phyloP scores from a whole-genome alignment of 2,113 vertebrate species.

The Mormyrus lacerda region DNA sequence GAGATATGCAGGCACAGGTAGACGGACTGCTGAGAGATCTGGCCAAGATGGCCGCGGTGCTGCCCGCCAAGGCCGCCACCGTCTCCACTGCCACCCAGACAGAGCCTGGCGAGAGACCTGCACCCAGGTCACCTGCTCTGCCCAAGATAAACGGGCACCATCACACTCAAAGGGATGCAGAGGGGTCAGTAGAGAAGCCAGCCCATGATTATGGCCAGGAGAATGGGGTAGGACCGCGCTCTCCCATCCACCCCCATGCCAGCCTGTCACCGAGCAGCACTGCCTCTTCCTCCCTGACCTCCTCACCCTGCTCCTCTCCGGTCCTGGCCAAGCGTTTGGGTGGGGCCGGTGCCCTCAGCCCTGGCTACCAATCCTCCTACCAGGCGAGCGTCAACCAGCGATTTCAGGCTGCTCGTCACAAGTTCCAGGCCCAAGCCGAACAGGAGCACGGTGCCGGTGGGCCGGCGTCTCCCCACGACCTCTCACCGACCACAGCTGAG shows the following conservation, averaged over 20 bases:
- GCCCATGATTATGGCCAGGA: constrained; percentile 58
- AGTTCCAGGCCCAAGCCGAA: constrained; percentile 88
- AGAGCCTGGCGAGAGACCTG: constrained; percentile 57
- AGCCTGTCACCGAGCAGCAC: constrained; percentile 75
- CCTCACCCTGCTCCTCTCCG: constrained; percentile 89
- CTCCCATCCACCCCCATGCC: constrained; percentile 52
- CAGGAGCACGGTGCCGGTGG: constrained; percentile 66
- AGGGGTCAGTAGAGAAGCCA: constrained; percentile 42
- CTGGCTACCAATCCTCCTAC: constrained; percentile 82
- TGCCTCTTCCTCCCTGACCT: constrained; percentile 82
- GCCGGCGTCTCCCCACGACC: constrained; percentile 72
- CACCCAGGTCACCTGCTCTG: constrained; percentile 39
- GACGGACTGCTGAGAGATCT: constrained; percentile 66
- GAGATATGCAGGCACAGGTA: constrained; percentile 74
- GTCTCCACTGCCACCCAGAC: constrained; percentile 70
- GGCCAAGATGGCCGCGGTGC: constrained; percentile 34
- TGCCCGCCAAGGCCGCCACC: neutral
- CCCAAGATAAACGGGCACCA: constrained; percentile 74
- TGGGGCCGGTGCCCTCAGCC: constrained; percentile 66
- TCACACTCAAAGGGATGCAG: constrained; percentile 45
- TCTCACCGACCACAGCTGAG: constrained; percentile 75
- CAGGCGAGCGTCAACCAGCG: constrained; percentile 91
- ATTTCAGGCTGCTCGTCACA: constrained; percentile 90
- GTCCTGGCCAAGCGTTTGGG: constrained; percentile 73
- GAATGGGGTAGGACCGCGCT: constrained; percentile 51